Conservation (phyloP, 2,797 vertebrate species). For the Sternarchorhynchus goeldii region DNA sequence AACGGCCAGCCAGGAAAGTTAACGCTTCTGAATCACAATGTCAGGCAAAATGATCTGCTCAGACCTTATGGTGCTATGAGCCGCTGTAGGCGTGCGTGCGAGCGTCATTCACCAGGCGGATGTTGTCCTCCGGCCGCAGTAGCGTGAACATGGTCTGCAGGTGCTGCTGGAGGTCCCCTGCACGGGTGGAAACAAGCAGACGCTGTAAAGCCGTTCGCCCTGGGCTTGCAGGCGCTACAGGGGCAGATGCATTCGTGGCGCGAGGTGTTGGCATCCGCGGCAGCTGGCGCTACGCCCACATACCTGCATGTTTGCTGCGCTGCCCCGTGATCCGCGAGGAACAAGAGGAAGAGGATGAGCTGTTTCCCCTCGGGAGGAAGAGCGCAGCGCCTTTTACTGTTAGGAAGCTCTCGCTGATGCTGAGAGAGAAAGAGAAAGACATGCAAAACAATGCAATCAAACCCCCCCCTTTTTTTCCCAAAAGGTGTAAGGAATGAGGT, state of each 20-base stretch:
- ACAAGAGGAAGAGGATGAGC: conserved; percentile 78
- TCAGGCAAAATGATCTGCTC: not conserved
- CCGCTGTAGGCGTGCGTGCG: not conserved
- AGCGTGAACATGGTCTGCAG: conserved; percentile 98
- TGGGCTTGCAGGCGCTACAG: no score
- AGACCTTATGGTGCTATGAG: not conserved
- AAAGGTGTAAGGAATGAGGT: not conserved
- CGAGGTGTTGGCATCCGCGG: no score
- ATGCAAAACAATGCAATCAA: not conserved
- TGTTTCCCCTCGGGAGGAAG: conserved; percentile 95
- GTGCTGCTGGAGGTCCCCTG: conserved; percentile 97
- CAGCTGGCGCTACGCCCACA: not conserved
- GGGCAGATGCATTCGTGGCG: no score
- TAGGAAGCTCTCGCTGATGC: conserved; percentile 98
- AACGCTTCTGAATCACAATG: no score
- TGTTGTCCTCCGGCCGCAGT: conserved; percentile 95
- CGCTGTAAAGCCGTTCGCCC: no score
- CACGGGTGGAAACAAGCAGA: conserved; percentile 4
- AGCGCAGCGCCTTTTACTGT: conserved; percentile 97
- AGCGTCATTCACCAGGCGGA: conserved; percentile 87
- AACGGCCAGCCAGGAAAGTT: not conserved
- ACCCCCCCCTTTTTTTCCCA: not conserved
- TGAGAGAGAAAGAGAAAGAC: conserved; percentile 52
- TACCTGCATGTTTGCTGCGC: conserved; percentile 96
- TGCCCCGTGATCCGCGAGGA: conserved; percentile 82